These are phyloP conservation scores for Cremastobaeus sp. DNA, from an alignment of 2,888 invertebrate species.

Conservation along the genomic window DNA sequence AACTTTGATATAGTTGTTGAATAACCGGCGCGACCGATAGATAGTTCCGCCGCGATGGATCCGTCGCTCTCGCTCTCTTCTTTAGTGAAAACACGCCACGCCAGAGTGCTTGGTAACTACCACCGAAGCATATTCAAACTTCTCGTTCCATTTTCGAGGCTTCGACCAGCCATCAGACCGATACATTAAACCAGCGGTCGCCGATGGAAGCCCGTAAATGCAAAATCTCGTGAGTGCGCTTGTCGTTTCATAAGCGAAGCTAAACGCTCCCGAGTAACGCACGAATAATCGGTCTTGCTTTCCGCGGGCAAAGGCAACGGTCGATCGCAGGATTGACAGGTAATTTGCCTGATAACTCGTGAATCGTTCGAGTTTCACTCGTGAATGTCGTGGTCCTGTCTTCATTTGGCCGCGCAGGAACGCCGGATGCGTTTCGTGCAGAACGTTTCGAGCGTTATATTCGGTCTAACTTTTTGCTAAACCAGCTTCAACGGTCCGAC, in stretches of 20 bases:
- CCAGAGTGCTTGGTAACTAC: conserved; percentile 73
- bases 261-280: conserved; percentile 55
- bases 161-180: conserved; percentile 57
- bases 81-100: conserved; percentile 62
- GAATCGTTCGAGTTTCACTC: too few species aligned
- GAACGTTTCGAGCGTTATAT: too few species aligned
- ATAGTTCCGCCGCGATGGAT: conserved; percentile 68
- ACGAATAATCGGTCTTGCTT: conserved; percentile 66
- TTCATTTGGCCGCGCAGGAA: too few species aligned
- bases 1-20: conserved; percentile 76
- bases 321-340: conserved; percentile 70
- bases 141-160: conserved; percentile 62
- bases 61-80: conserved; percentile 59
- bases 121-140: conserved; percentile 74
- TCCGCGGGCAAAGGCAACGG: conserved; percentile 50
- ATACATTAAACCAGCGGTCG: conserved; percentile 56
- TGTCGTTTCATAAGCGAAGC: conserved; percentile 70
- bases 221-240: conserved; percentile 70
- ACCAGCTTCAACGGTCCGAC: too few species aligned
- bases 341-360: conserved; percentile 70
- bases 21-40: conserved; percentile 76
- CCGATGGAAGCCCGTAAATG: conserved; percentile 60
- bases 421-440: too few species aligned
- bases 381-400: conserved; percentile 34
- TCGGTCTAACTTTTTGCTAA: too few species aligned